Conservation (phyloP, 2,113 vertebrate genomes). For the Pluvialis apricaria region DNA sequence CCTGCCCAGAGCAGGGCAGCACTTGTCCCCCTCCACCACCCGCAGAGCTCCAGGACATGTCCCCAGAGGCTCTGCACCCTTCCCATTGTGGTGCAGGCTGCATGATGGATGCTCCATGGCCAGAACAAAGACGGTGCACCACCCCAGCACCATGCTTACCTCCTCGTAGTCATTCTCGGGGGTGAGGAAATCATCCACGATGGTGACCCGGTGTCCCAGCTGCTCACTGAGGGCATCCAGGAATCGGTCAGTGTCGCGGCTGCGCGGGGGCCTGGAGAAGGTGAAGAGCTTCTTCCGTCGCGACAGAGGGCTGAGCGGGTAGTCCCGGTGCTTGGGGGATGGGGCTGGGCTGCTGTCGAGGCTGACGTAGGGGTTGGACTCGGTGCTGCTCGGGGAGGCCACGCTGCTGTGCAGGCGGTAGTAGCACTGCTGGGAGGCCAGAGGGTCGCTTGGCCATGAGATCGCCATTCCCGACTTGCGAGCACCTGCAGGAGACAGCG, state of each 20-base stretch:
- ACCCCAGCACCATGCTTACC: conserved; percentile 57
- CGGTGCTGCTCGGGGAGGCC: conserved; percentile 89
- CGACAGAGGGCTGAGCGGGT: conserved; percentile 75
- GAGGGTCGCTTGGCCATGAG: conserved; percentile 83
- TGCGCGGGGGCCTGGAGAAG: conserved; percentile 87
- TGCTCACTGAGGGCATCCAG: conserved; percentile 92
- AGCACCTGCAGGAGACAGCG: conserved; percentile 64
- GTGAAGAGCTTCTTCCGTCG: conserved; percentile 90
- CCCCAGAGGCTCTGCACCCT: neutral
- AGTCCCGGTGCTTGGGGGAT: conserved; percentile 77
- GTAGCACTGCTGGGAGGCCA: conserved; percentile 81
- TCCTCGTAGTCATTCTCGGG: conserved; percentile 97
- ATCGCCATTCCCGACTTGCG: conserved; percentile 77
- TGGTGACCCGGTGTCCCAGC: conserved; percentile 86
- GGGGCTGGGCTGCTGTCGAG: conserved; percentile 88
- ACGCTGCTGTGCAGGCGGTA: conserved; percentile 77
- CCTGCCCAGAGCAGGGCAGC: accelerated
- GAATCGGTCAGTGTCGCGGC: conserved; percentile 92
- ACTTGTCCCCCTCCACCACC: neutral
- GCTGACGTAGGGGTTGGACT: conserved; percentile 96
- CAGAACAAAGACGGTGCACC: accelerated
- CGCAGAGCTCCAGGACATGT: accelerated
- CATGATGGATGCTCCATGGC: accelerated
- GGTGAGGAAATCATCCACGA: conserved; percentile 87
- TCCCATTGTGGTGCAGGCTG: neutral